Percentiles rank a stretch among this genome's conserved stretches.
These are phyloP conservation scores for Saccopteryx bilineata DNA, from an alignment of 2,113 vertebrate species.

Conservation along the genomic window DNA sequence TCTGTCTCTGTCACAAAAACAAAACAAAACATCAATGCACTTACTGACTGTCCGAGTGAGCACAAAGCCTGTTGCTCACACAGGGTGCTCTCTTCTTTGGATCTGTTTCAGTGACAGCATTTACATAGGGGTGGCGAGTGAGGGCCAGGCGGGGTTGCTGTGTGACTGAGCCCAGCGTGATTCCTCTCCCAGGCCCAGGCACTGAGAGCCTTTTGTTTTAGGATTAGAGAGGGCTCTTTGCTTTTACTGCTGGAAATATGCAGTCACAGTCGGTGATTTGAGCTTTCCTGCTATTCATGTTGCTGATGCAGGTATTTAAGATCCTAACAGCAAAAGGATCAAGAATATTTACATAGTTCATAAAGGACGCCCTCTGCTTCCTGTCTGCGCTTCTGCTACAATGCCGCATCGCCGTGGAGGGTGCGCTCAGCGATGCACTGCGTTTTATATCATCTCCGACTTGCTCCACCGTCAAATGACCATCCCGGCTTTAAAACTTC, in stretches of 20 bases:
- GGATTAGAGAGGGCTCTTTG: conserved; percentile 14
- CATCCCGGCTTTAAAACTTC: conserved; percentile 76
- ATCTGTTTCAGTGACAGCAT: neutral
- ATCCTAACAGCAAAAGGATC: conserved; percentile 72
- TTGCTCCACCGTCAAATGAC: conserved; percentile 65
- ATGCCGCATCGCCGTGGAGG: conserved; percentile 18
- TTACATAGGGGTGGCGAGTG: neutral
- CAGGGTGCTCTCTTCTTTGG: neutral
- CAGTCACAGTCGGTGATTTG: conserved; percentile 55
- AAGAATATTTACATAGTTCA: conserved; percentile 77
- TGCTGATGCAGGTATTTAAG: conserved; percentile 70
- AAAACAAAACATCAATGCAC: too few relatives aligned
- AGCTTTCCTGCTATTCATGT: conserved; percentile 42
- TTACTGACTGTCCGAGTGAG: neutral
- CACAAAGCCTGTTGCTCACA: neutral
- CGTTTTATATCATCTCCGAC: conserved; percentile 64
- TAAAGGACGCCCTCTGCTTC: conserved; percentile 69
- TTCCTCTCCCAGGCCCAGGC: neutral
- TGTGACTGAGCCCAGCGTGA: neutral
- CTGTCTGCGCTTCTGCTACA: conserved; percentile 54
- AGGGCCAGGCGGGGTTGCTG: neutral
- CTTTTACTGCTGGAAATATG: conserved; percentile 60
- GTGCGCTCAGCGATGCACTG: conserved; percentile 42
- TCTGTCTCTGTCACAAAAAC: too few relatives aligned
- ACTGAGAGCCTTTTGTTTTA: conserved; percentile 45